phyloP scores from a whole-genome alignment of 2,888 invertebrate genomes.

The Malthinus flaveolus region DNA sequence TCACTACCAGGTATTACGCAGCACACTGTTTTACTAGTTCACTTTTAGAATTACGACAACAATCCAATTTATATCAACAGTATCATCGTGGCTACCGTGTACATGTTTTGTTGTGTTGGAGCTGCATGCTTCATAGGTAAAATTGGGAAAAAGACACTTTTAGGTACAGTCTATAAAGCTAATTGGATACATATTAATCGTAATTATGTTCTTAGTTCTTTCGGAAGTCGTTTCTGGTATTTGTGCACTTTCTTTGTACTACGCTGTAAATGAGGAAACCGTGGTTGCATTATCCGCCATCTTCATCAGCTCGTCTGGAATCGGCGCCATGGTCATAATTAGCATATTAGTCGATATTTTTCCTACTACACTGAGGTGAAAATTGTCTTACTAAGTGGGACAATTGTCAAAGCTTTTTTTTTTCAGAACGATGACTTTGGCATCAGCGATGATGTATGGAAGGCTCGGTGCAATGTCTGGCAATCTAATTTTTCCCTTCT shows the following conservation, averaged over 20 bases:
- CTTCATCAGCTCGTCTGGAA: constrained; percentile 59
- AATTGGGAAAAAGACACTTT: constrained; percentile 59
- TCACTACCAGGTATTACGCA: not conserved
- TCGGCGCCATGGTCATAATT: constrained; percentile 63
- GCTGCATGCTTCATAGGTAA: constrained; percentile 59
- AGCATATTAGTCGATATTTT: constrained; percentile 67
- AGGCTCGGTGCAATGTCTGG: constrained; percentile 71
- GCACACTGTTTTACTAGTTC: not conserved
- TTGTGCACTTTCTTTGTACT: constrained; percentile 60
- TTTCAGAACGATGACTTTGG: constrained; percentile 72
- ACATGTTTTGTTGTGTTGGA: constrained; percentile 65
- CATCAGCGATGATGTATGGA: constrained; percentile 71
- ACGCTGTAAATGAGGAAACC: constrained; percentile 57
- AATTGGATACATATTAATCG: too few relatives aligned
- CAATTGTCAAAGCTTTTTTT: too few relatives aligned
- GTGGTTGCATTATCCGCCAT: constrained; percentile 62
- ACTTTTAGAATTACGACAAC: constrained; percentile 43
- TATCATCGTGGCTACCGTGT: constrained; percentile 66
- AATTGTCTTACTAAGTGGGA: too few relatives aligned
- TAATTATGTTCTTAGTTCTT: not conserved
- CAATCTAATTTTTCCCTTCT: constrained; percentile 70
- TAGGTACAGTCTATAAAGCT: constrained; percentile 33
- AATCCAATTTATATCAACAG: constrained; percentile 67
- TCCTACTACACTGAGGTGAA: constrained; percentile 67
- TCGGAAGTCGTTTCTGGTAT: constrained; percentile 53